Evolutionary conservation across 2,888 invertebrate genomes (phyloP), one percentile per base, ranked within the genome.

Genomic region (Cephus pygmeus): DNA sequence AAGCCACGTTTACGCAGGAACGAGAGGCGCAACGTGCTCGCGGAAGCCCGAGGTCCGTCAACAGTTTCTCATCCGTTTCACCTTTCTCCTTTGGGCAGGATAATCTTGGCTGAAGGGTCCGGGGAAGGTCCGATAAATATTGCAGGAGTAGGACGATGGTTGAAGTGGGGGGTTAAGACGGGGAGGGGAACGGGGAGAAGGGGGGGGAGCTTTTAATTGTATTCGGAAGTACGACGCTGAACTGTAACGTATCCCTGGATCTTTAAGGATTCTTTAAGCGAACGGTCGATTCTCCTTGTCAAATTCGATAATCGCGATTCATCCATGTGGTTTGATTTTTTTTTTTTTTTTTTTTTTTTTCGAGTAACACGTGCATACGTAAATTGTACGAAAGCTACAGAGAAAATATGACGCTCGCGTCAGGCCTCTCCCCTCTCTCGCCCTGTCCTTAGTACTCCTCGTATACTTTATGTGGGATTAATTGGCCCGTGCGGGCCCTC

Each of bases 401-500:
- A 23, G 11, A 33, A 12, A 76, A 34, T 6, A 69, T 3, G 1
- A 69, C 2, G 30, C 9, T 15, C 11, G 4, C 15, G 6, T 3
- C 0, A 4, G n/a, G 30, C 12, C 35, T 35, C 35, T 35, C 35
- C 35, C 40, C 69, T 33, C 12, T n/a, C 69, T 12, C 69, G 9
- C 30, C 12, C 9, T 3, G 71, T 15, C 9, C 9, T 30, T 33
- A 11, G 11, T 71, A 11, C 9, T 33, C 23, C 56, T 56, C 15
- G 15, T 23, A 23, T 23, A 56, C 23, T 56, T 56, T 56, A 23
- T 9, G 23, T 56, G 79, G 79, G 82, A 81, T 82, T 86, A 85
- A 85, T 83, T 84, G 81, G 83, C 81, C 80, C 75, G 56, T 56
- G 71, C 71, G 31, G 71, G 33, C 15, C 15, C 31, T 71, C 31